A percentile compares a stretch with the other conserved stretches of the same genome.
Evolutionary conservation across 1,140 invertebrate species (phyloP).

Genomic region (Neodiprion lecontei): DNA sequence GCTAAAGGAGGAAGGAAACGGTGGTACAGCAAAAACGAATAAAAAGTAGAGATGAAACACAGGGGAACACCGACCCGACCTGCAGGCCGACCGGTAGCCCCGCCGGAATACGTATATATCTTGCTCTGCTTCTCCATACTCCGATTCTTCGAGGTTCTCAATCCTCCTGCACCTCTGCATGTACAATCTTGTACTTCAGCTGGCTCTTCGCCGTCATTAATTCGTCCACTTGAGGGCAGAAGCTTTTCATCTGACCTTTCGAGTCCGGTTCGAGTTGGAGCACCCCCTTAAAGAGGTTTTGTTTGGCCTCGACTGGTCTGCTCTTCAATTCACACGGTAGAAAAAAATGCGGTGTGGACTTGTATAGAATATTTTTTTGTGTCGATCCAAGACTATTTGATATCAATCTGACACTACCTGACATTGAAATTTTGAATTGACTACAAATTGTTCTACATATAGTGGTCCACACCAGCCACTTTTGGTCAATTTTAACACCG

Average conservation of each 20-base stretch:
- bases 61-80: constrained; percentile 54
- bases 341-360: too few species aligned
- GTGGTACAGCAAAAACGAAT: constrained; percentile 39
- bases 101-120: constrained; percentile 46
- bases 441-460: too few species aligned
- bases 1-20: constrained; percentile 29
- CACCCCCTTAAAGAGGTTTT: background rate
- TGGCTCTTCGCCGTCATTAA: background rate
- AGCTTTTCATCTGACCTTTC: background rate
- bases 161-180: constrained; percentile 6
- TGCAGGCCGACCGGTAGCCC: constrained; percentile 53
- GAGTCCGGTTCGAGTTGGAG: background rate
- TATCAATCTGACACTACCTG: too few species aligned
- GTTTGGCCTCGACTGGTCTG: too few species aligned
- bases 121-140: constrained; percentile 48
- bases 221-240: background rate
- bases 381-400: too few species aligned
- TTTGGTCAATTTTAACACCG: too few species aligned
- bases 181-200: background rate
- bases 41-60: constrained; percentile 47
- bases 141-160: constrained; percentile 53
- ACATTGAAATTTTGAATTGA: too few species aligned
- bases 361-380: too few species aligned
- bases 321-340: too few species aligned
- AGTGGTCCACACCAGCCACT: too few species aligned